Conservation (phyloP, 2,888 invertebrate species). For the Zhuqinia jingwanae region DNA sequence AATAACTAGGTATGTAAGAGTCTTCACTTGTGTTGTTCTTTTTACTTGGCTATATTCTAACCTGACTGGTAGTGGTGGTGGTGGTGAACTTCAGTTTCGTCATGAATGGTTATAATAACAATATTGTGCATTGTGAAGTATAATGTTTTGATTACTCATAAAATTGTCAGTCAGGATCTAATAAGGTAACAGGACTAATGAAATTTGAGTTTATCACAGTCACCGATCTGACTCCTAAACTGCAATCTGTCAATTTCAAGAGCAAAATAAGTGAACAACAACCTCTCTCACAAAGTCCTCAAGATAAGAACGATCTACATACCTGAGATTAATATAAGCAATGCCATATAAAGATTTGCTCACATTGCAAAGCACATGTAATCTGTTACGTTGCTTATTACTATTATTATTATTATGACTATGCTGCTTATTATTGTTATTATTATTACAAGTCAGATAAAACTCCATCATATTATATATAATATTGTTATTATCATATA, state of each 20-base stretch:
- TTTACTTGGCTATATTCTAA: neutral
- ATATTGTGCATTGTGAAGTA: conserved; percentile 58
- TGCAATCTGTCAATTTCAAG: conserved; percentile 73
- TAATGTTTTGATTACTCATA: conserved; percentile 65
- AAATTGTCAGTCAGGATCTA: conserved; percentile 70
- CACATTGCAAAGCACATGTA: too few species aligned
- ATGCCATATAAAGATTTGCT: conserved; percentile 16
- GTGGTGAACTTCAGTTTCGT: conserved; percentile 45
- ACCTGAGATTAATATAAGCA: conserved; percentile 40
- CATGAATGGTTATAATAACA: conserved; percentile 39
- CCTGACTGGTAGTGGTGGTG: conserved; percentile 20
- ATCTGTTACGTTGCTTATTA: too few species aligned
- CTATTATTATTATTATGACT: neutral
- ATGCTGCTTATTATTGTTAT: neutral
- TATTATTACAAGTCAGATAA: conserved; percentile 13
- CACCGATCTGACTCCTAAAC: conserved; percentile 67
- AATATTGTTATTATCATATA: conserved; percentile 20
- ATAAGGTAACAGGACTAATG: conserved; percentile 69
- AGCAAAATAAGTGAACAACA: conserved; percentile 57
- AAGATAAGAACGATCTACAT: conserved; percentile 50
- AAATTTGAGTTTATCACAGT: conserved; percentile 72
- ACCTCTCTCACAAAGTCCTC: conserved; percentile 37
- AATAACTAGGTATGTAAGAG: neutral
- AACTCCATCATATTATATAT: conserved; percentile 10
- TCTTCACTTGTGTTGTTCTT: neutral